phyloP scores from a whole-genome alignment of 2,797 vertebrate species.

The Eulemur rubriventer region DNA sequence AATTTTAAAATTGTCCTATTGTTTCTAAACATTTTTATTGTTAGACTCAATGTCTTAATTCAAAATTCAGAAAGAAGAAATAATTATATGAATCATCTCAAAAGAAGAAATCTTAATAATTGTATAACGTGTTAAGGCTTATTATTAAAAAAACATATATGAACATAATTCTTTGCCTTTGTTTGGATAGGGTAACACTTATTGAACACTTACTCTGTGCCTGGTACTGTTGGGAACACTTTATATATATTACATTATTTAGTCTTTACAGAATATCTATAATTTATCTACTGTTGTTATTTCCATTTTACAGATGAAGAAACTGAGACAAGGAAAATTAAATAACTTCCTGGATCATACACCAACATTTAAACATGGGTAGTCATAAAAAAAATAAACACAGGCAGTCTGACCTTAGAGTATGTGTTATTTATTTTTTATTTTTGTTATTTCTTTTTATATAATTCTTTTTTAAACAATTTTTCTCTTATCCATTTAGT shows the following conservation, averaged over 20 bases:
- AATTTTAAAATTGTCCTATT: constrained; percentile 4
- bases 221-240: neutral
- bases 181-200: neutral
- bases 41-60: neutral
- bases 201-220: neutral
- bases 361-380: neutral
- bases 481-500: no score
- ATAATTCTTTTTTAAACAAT: no score
- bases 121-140: neutral
- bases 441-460: no score
- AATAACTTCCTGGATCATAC: neutral
- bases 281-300: neutral
- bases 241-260: neutral
- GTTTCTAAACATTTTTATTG: neutral
- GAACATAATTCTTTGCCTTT: neutral
- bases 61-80: constrained; percentile 17
- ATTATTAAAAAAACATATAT: neutral
- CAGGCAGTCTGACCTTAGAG: neutral
- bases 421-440: neutral
- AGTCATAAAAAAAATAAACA: neutral
- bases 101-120: constrained; percentile 15
- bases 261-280: neutral
- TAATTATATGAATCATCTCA: neutral
- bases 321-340: constrained; percentile 3
- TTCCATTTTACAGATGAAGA: neutral